A percentile compares a stretch with the other conserved stretches of the same genome.
Conservation (phyloP, 2,888 invertebrate genomes). For the Polydrusus cervinus region DNA sequence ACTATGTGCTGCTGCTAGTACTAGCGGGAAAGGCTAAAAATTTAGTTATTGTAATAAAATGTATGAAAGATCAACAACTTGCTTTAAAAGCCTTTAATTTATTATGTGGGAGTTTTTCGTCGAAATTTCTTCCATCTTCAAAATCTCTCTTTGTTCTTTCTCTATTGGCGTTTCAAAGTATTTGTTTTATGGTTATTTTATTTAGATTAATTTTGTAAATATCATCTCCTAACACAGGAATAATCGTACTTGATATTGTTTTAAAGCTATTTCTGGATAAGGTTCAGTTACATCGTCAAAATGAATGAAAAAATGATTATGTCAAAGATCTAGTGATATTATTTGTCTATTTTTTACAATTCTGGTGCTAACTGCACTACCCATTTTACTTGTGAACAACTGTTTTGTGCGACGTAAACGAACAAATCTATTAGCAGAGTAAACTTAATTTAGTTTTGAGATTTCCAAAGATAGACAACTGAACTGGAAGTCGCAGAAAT, state of each 20-base stretch:
- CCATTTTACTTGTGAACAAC: neutral
- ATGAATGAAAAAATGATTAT: neutral
- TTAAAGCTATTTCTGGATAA: too few relatives aligned
- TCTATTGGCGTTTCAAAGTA: neutral
- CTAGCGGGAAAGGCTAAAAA: slow-evolving; percentile 34
- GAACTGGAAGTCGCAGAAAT: too few relatives aligned
- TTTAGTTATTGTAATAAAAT: slow-evolving; percentile 44
- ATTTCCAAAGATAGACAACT: too few relatives aligned
- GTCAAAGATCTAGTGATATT: neutral
- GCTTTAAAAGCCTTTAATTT: slow-evolving; percentile 4
- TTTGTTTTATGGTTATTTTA: too few relatives aligned
- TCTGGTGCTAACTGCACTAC: too few relatives aligned
- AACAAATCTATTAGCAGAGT: too few relatives aligned
- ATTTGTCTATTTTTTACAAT: neutral
- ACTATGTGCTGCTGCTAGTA: slow-evolving; percentile 13
- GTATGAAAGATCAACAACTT: slow-evolving; percentile 34
- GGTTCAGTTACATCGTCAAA: too few relatives aligned
- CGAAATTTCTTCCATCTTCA: neutral
- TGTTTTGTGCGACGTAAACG: too few relatives aligned
- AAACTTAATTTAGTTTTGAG: too few relatives aligned
- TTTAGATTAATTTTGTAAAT: too few relatives aligned
- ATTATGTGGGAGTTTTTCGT: neutral
- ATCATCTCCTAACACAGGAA: too few relatives aligned
- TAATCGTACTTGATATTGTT: too few relatives aligned
- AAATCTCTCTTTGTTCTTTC: neutral